Base-by-base conservation (phyloP, 2,113 vertebrate species). In the Apodemus speciosus region DNA sequence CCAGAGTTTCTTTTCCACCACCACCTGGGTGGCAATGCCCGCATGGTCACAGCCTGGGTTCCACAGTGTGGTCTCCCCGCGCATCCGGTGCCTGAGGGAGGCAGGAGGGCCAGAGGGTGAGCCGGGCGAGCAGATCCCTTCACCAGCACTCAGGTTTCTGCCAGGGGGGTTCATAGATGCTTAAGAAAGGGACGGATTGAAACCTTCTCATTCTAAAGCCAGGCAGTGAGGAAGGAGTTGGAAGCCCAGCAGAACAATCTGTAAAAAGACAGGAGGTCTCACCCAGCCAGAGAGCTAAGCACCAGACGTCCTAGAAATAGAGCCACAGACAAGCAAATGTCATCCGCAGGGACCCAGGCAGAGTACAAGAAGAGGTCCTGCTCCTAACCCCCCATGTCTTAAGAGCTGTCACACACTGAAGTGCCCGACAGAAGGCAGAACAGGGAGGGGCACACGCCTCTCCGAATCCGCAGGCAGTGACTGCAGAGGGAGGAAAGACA, bases 21-120 rank as follows among this genome's bases (percentile, higher is more conserved):
- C 99, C 94, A 99, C 99, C 97, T 99, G 99, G 3, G 99, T 99
- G 96, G 99, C 99, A 8, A 99, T 99, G 90, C 99, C 99, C 0
- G 99, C 99, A 0, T 99, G 99, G 97, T 99, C 99, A 81, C 99
- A 99, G 96, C 99, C 99, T 0, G 99, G 99, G 96, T 99, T 99
- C 99, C 99, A 99, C 88, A 99, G 95, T 9, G 99, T 98, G 68
- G 98, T 99, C 97, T 99, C 98, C 0, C 99, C 99, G 0, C 97
- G 98, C 99, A 99, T 99, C 32, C 99, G 98, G 97, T 99, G 99
- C 99, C 99, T 99, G 88, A 9, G 43, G 53, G 62, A n/a, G 9
- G 16, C 25, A 35, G 0, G 14, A 43, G 40, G 66, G n/a, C 4
- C 10, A 15, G 6, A 40, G 14, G 13, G 76, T 79, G 46, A 91